Conservation (phyloP, 1,140 invertebrate genomes). For the Asobara japonica region DNA sequence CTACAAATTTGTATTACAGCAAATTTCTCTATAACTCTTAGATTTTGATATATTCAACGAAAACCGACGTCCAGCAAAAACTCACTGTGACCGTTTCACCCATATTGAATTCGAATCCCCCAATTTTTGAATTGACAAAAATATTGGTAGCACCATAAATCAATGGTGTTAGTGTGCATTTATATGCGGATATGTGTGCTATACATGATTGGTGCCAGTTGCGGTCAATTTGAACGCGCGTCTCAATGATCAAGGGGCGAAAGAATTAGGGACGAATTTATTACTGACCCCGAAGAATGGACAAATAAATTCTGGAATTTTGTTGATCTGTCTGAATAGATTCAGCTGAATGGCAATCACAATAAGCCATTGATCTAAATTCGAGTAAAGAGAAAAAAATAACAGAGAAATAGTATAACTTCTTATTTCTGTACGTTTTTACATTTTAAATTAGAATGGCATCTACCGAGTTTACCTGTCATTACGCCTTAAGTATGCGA, state of each 20-base stretch:
- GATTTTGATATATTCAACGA: too few relatives aligned
- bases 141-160: conserved; percentile 13
- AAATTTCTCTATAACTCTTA: too few relatives aligned
- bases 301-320: conserved; percentile 11
- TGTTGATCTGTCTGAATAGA: background rate
- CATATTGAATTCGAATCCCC: background rate
- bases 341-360: too few relatives aligned
- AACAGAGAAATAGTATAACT: too few relatives aligned
- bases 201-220: conserved; percentile 18
- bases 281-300: background rate
- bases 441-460: too few relatives aligned
- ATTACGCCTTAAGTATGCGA: too few relatives aligned
- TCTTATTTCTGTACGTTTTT: too few relatives aligned
- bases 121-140: conserved; percentile 2
- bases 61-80: too few relatives aligned
- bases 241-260: conserved; percentile 1
- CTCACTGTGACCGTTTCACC: background rate
- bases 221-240: conserved; percentile 25
- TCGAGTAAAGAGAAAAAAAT: too few relatives aligned
- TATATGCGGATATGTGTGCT: conserved; percentile 3
- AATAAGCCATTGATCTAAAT: too few relatives aligned
- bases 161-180: background rate
- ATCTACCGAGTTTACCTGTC: too few relatives aligned
- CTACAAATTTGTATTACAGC: too few relatives aligned
- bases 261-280: conserved; percentile 24